Percentiles rank a stretch among this genome's conserved stretches.
phyloP scores from a whole-genome alignment of 1,140 invertebrate species.

The Campodea augens region DNA sequence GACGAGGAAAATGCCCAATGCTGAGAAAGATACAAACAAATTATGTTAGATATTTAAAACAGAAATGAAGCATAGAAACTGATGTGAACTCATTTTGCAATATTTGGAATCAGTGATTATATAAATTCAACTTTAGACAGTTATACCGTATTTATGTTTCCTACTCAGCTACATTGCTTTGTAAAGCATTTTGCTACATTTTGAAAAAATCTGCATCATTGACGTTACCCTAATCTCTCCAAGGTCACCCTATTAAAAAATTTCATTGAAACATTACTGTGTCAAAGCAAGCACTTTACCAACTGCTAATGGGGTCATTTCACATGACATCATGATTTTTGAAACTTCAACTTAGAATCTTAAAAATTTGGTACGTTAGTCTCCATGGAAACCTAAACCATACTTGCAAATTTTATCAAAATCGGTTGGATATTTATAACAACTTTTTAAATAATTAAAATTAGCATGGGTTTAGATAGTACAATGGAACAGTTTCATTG shows the following conservation, averaged over 20 bases:
- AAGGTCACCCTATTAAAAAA: neutral
- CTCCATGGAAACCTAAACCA: too few relatives aligned
- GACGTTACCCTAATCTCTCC: neutral
- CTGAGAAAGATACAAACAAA: conserved; percentile 17
- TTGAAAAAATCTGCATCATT: neutral
- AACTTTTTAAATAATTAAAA: too few relatives aligned
- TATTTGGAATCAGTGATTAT: neutral
- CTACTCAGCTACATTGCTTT: neutral
- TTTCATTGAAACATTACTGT: neutral
- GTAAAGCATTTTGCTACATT: neutral
- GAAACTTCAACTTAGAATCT: too few relatives aligned
- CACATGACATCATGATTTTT: too few relatives aligned
- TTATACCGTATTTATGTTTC: neutral
- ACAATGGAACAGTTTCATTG: too few relatives aligned
- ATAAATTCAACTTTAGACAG: conserved; percentile 3
- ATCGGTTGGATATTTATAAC: too few relatives aligned
- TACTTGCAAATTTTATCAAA: too few relatives aligned
- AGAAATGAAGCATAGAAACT: too few relatives aligned
- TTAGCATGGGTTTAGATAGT: too few relatives aligned
- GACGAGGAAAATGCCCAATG: conserved; percentile 26
- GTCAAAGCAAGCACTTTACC: neutral
- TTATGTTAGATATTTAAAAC: neutral
- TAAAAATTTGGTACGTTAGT: too few relatives aligned
- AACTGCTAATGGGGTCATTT: too few relatives aligned
- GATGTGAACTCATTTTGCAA: too few relatives aligned